Evolutionary conservation across 53 echinoderm and acorn worm genomes (phyloP), one percentile per base, ranked within the genome.

Genomic region (Arbacia lixula): DNA sequence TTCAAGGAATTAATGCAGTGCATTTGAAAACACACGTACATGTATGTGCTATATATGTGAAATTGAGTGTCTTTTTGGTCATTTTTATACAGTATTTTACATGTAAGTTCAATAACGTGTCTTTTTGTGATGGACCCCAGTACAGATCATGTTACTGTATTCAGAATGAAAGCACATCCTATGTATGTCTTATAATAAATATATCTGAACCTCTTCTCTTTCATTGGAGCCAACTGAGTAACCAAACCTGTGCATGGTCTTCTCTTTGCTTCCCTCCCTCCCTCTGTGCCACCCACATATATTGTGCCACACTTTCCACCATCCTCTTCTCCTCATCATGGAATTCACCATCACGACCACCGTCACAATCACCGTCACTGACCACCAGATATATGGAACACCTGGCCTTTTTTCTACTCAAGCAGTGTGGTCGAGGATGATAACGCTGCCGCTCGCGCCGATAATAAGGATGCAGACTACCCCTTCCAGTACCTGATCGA

Each of bases 371-470:
- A 46, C 46, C n/a, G 69, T 74, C 53, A 34, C 31, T 46, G 36
- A 21, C 53, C 29, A 74, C 25, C 42, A 77, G 78, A 36, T 58
- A 2, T 77, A 40, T 77, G 78, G 78, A 77, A 77, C 31, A 77
- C 78, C 78, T 77, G 78, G 78, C 78, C 57, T 20, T 58, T 57
- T 16, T 36, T 37, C 78, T 77, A 77, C 41, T 58, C 56, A 57
- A 57, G 57, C 78, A 77, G 78, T 17, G 28, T 53, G 11, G 38
- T 20, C 21, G 76, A 75, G 53, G 76, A 75, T 11, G 53, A 33
- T 12, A 36, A 20, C 58, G 28, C 24, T n/a, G 16, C 33, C 33
- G 8, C 8, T 46, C 8, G 46, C 14, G 8, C 8, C 46, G 12
- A 46, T 46, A 46, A 12, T 46, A 12, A 6, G 46, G 53, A 58